These are phyloP conservation scores for Cyprinodon brontotheroides DNA, from an alignment of 2,113 vertebrate species.

Conservation along the genomic window DNA sequence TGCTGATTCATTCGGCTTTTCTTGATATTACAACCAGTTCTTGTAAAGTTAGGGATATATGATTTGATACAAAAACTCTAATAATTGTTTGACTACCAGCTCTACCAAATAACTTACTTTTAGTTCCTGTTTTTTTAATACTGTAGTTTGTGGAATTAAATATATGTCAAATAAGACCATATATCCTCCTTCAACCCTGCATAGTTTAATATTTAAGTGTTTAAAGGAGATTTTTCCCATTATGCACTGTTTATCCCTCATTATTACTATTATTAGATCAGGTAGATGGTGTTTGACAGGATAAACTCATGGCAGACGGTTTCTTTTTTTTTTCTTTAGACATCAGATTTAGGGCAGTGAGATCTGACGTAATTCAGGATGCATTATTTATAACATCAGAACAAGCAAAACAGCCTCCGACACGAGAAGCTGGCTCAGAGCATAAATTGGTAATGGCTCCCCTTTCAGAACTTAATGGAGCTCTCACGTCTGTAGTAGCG, in stretches of 20 bases:
- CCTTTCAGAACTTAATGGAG: conserved; percentile 72
- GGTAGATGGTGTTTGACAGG: conserved; percentile 22
- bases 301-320: conserved; percentile 23
- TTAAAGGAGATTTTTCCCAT: neutral
- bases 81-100: neutral
- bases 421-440: conserved; percentile 55
- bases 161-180: neutral
- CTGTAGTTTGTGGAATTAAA: neutral
- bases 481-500: conserved; percentile 60
- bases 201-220: conserved; percentile 6
- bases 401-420: conserved; percentile 53
- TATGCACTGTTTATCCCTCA: conserved; percentile 15
- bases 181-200: neutral
- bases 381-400: conserved; percentile 74
- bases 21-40: neutral
- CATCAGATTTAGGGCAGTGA: conserved; percentile 69
- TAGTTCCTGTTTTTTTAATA: neutral
- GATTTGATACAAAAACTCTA: neutral
- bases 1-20: neutral
- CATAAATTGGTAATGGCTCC: conserved; percentile 73
- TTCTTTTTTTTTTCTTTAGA: conserved; percentile 4
- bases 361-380: conserved; percentile 74
- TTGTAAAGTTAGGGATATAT: neutral
- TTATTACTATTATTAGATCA: conserved; percentile 13
- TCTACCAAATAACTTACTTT: neutral